Conservation (phyloP, 2,888 invertebrate genomes). For the Pteria penguin region DNA sequence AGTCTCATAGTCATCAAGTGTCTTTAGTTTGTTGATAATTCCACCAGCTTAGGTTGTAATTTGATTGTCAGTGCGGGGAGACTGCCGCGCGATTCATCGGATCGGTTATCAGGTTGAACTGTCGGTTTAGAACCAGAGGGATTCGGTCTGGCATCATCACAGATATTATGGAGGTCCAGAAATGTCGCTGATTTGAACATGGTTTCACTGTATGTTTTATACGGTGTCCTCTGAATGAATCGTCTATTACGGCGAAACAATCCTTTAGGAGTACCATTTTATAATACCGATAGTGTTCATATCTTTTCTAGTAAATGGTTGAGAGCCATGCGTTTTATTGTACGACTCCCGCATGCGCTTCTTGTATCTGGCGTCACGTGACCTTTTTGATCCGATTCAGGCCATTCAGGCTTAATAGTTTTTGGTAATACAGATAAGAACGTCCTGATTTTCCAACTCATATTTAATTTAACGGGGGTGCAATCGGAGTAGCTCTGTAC, state of each 20-base stretch:
- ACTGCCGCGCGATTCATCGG: not conserved
- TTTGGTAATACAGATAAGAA: too few relatives aligned
- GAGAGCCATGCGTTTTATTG: not conserved
- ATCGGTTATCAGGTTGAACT: not conserved
- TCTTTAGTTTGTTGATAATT: not conserved
- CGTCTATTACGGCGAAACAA: not conserved
- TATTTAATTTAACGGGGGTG: too few relatives aligned
- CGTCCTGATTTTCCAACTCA: too few relatives aligned
- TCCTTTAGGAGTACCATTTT: not conserved
- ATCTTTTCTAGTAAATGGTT: not conserved
- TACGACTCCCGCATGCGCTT: not conserved
- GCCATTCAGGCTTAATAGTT: too few relatives aligned
- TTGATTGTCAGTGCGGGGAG: not conserved
- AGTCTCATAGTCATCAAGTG: not conserved
- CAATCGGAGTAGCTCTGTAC: conserved; percentile 31
- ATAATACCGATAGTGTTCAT: not conserved
- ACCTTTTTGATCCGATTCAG: not conserved
- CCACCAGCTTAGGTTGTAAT: not conserved
- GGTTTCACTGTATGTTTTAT: not conserved
- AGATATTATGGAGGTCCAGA: not conserved
- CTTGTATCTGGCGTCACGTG: not conserved
- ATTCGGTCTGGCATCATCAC: not conserved
- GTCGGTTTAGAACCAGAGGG: not conserved
- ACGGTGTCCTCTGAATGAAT: not conserved
- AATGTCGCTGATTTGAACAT: not conserved